Evolutionary conservation across 2,888 invertebrate genomes (phyloP).

Genomic region (Drosophila kambysellisi): DNA sequence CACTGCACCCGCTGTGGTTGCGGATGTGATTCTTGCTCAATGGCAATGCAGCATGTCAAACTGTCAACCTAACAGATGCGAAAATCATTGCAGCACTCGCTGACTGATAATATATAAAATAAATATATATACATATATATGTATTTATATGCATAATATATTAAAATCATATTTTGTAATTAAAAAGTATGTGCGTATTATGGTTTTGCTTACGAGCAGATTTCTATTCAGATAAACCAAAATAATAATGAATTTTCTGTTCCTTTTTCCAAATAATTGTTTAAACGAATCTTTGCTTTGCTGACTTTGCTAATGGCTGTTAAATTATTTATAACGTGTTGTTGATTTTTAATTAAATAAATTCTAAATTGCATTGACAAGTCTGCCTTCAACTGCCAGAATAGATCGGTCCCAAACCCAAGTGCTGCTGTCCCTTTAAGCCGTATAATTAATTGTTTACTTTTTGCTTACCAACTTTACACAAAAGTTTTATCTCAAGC

Average conservation of each 20-base stretch:
- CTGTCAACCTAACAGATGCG: constrained; percentile 18
- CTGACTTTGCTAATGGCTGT: constrained; percentile 13
- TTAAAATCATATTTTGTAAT: constrained; percentile 2
- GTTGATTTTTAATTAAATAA: constrained; percentile 73
- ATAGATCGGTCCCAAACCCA: constrained; percentile 12
- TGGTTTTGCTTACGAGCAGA: neutral
- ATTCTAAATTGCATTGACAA: constrained; percentile 65
- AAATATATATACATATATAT: neutral
- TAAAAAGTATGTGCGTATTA: neutral
- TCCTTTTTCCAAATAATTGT: constrained; percentile 3
- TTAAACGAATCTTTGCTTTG: constrained; percentile 5
- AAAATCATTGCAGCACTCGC: neutral
- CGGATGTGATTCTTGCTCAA: constrained; percentile 23
- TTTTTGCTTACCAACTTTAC: constrained; percentile 49
- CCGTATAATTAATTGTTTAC: constrained; percentile 76
- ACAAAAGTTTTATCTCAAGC: constrained; percentile 61
- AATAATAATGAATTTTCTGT: neutral
- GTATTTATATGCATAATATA: neutral
- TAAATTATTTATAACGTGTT: constrained; percentile 61
- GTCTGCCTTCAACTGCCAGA: neutral
- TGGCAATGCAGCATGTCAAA: constrained; percentile 34
- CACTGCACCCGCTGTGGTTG: constrained; percentile 18
- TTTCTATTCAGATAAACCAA: neutral
- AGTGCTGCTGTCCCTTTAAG: constrained; percentile 53
- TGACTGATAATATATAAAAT: neutral